Percentiles rank a stretch among this genome's conserved stretches.
These are phyloP conservation scores for Uria aalge DNA, from an alignment of 2,113 vertebrate species.

Conservation along the genomic window DNA sequence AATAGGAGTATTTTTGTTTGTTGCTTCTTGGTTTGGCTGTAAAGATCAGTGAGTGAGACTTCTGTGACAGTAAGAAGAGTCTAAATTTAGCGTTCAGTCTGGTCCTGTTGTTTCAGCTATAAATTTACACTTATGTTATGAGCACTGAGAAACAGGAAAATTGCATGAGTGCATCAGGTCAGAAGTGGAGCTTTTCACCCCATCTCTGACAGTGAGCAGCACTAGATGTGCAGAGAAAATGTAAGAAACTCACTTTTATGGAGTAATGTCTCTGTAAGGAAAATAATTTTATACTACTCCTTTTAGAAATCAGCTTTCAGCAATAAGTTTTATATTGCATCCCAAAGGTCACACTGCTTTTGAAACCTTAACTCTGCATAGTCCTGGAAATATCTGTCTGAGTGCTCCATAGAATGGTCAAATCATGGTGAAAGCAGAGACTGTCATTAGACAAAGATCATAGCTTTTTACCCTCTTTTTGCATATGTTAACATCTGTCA, in stretches of 20 bases:
- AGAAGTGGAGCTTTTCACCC: neutral
- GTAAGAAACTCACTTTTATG: neutral
- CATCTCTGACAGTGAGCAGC: neutral
- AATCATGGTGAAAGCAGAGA: neutral
- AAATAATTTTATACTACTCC: neutral
- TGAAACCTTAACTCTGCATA: neutral
- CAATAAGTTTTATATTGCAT: neutral
- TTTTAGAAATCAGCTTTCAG: neutral
- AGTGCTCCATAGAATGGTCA: too few species aligned
- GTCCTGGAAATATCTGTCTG: neutral
- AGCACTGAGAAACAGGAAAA: neutral
- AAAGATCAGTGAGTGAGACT: neutral
- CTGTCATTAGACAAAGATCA: neutral
- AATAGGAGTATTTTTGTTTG: neutral
- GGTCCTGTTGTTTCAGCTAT: neutral
- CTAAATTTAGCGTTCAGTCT: neutral
- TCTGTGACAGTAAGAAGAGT: neutral
- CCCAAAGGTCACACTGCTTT: neutral
- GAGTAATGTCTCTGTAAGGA: neutral
- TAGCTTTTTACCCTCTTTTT: neutral
- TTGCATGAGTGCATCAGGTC: neutral
- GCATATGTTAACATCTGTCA: fast-evolving
- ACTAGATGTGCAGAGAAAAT: neutral
- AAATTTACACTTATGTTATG: neutral
- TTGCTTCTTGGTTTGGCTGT: neutral